Evolutionary conservation across 2,113 vertebrate species (phyloP).

Genomic region (Coptodon bakossiorum): DNA sequence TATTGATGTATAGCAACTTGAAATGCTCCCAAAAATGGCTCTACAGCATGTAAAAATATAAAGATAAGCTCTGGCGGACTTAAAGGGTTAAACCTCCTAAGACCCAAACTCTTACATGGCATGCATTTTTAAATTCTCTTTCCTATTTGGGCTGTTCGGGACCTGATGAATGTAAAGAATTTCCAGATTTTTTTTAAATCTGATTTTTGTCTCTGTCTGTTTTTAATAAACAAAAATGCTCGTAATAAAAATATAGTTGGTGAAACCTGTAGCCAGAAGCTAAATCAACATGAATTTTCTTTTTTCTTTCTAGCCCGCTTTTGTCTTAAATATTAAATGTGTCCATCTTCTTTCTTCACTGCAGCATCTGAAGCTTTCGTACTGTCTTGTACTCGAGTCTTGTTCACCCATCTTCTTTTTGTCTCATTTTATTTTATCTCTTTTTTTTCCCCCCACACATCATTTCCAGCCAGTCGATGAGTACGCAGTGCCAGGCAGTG

Average conservation of each 20-base stretch:
- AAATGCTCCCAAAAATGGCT: too few relatives aligned
- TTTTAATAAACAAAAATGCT: background rate
- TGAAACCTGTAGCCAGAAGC: background rate
- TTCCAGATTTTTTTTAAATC: background rate
- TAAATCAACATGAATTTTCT: background rate
- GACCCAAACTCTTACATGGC: background rate
- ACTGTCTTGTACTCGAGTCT: background rate
- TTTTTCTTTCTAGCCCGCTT: background rate
- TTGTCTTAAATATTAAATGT: background rate
- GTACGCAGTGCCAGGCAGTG: constrained; percentile 72
- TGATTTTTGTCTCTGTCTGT: background rate
- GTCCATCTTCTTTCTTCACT: background rate
- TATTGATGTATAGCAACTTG: too few relatives aligned
- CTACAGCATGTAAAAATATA: too few relatives aligned
- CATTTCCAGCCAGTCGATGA: constrained; percentile 69
- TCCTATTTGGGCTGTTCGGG: background rate
- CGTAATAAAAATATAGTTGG: background rate
- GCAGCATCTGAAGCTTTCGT: background rate
- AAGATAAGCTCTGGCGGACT: too few relatives aligned
- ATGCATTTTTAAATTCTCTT: background rate
- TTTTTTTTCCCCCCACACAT: background rate
- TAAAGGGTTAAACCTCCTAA: background rate
- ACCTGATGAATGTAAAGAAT: background rate
- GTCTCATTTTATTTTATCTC: background rate
- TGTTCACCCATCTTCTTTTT: background rate